Conservation (phyloP, 2,888 invertebrate genomes). For the Saturnia pavonia region DNA sequence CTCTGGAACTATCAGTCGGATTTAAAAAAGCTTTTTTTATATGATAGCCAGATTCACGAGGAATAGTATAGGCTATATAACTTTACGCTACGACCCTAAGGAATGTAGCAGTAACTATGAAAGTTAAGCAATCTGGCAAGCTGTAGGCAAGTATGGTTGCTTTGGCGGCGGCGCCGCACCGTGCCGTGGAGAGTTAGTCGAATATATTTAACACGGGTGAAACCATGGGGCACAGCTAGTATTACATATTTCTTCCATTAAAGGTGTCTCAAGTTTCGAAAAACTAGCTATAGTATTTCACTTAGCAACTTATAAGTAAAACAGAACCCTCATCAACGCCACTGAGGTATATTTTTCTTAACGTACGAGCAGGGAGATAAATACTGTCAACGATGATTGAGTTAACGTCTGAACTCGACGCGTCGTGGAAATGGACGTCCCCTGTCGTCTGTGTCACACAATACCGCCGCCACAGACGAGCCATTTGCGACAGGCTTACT, state of each 20-base stretch:
- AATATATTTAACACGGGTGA: too few species aligned
- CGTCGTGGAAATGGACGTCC: conserved; percentile 62
- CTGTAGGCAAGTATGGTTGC: too few species aligned
- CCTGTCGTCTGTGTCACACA: conserved; percentile 66
- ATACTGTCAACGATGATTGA: conserved; percentile 66
- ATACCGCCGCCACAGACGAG: conserved; percentile 53
- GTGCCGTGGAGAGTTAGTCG: too few species aligned
- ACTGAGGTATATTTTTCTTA: conserved; percentile 6
- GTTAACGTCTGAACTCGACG: conserved; percentile 56
- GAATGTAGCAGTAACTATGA: too few species aligned
- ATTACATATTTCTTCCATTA: background rate
- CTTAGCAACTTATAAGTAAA: background rate
- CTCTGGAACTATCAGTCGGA: too few species aligned
- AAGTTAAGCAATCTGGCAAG: too few species aligned
- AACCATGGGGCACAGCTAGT: too few species aligned
- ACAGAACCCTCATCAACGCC: conserved; percentile 1
- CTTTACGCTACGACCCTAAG: too few species aligned
- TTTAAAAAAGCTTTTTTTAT: too few species aligned
- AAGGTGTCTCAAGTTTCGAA: background rate
- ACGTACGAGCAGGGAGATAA: conserved; percentile 48
- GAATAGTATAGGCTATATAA: too few species aligned
- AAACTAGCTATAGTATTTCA: background rate
- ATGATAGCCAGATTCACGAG: too few species aligned
- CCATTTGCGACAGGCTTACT: conserved; percentile 47
- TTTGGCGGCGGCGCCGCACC: too few species aligned